Base-by-base conservation (phyloP, 2,888 invertebrate genomes). In the Sphaerophoria taeniata region DNA sequence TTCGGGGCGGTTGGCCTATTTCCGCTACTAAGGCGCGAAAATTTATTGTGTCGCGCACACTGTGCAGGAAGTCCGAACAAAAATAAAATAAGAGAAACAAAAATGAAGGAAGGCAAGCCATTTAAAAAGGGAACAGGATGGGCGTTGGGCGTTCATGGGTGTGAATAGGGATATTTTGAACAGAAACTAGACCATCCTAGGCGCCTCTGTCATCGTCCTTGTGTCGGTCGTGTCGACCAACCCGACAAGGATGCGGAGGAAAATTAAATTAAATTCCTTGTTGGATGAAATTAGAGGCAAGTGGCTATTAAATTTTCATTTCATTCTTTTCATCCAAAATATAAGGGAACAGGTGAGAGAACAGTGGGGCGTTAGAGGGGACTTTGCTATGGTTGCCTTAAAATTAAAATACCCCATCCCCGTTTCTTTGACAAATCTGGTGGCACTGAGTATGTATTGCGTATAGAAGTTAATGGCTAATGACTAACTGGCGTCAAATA, bases 231-330 rank as follows among this genome's bases (percentile, higher is more conserved):
- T 24, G 24, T 24, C 24, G 24, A 24, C 24, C 24, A 2, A 24
- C 24, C 24, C 24, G 24, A 24, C 24, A 39, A 5, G 67, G 70
- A 34, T 58, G 24, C 24, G 65, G 56, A 60, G 63, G 72, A 80
- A 84, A 84, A 84, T 80, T 84, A 84, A 84, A 84, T 84, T 84
- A 84, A 84, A 84, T 84, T 80, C 84, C 80, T 84, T 84, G 80
- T 80, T 69, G 80, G 80, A 79, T 72, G 69, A 72, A 79, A 84
- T 84, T 80, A 84, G 75, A 84, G 67, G 79, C 84, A 84, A 84
- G 84, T 84, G 84, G 84, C 79, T 80, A 84, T 84, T 80, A 84
- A 84, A 84, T 84, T 84, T 80, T 84, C 72, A 79, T 80, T 84
- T 76, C 71, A 84, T 80, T 84, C 80, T 56, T 69, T 36, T 49